phyloP scores from a whole-genome alignment of 2,113 vertebrate species.

The Andinoacara biseriatus region DNA sequence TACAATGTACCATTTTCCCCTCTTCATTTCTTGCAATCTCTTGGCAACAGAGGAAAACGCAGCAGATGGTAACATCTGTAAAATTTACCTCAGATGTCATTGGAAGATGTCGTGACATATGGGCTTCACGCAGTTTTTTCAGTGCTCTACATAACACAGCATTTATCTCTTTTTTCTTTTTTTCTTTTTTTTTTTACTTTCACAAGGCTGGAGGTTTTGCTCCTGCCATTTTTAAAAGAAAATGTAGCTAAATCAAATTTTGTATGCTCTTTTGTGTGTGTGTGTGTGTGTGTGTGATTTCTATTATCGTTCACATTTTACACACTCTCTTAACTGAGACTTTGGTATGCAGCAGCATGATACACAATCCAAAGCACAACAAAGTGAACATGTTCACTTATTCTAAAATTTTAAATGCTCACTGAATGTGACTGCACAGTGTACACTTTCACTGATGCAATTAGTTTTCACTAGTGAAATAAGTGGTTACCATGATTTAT shows the following conservation, averaged over 20 bases:
- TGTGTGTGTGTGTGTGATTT: not conserved
- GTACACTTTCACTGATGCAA: too few relatives aligned
- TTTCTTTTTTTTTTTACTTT: not conserved
- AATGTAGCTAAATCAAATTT: not conserved
- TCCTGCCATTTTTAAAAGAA: not conserved
- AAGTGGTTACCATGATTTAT: too few relatives aligned
- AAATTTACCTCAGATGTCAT: constrained; percentile 46
- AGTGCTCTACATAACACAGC: not conserved
- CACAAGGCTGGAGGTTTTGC: not conserved
- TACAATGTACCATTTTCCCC: constrained; percentile 34
- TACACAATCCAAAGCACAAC: not conserved
- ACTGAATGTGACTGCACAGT: too few relatives aligned
- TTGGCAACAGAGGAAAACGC: constrained; percentile 34
- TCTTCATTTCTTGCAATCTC: constrained; percentile 19
- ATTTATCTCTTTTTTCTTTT: not conserved
- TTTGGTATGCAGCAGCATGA: not conserved
- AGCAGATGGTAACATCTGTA: constrained; percentile 68
- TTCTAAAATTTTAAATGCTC: too few relatives aligned
- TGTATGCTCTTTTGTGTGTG: not conserved
- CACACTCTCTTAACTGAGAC: not conserved
- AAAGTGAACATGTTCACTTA: too few relatives aligned
- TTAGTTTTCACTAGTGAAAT: too few relatives aligned
- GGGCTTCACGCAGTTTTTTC: constrained; percentile 8
- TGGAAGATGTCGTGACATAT: constrained; percentile 37
- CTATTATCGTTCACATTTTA: not conserved